Base-by-base conservation (phyloP, 2,797 vertebrate species). In the Forpus xanthops region DNA sequence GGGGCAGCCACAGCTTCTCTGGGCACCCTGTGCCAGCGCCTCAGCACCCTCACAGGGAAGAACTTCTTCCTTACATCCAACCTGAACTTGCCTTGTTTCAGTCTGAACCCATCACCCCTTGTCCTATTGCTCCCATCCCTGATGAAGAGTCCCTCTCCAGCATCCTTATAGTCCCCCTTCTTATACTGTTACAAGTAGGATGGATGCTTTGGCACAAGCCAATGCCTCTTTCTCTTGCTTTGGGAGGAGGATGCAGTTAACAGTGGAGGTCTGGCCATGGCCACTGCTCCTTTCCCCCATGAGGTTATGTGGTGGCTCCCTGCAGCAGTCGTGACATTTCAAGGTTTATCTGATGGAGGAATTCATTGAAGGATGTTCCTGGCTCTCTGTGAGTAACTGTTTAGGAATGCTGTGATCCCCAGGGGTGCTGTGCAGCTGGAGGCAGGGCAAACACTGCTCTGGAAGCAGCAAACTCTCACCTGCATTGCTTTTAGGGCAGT, bases 331-430 rank as follows among this genome's bases (percentile, higher is more conserved):
- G 2, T 85, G 93, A 93, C 87, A 83, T 93, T 95, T 19, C 79
- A 61, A 0, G 3, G 89, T 96, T 96, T 96, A 87, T 95, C 18
- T 96, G 93, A 68, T 68, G 0, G 8, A 95, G 84, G 89, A 87
- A 93, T 97, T 94, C 35, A 17, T 52, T 11, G 90, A 75, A 94
- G 75, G 72, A 85, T 89, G 89, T 78, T 87, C 83, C 88, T 87
- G 75, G 23, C 81, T 89, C 61, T 71, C n/a, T 10, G 1, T 90
- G 94, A 91, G 71, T 93, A 93, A 95, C 89, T 49, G 65, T 90
- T 96, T 64, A 91, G 94, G 94, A 94, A 89, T 4, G n/a, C 80
- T 62, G 31, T 0, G 0, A 39, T 71, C 58, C 25, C 6, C 1
- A 90, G 88, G 68, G 55, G 27, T 28, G 41, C 12, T 60, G 44